A percentile compares a stretch with the other conserved stretches of the same genome.
Conservation (phyloP, 2,888 invertebrate genomes). For the Drosophila eohydei region DNA sequence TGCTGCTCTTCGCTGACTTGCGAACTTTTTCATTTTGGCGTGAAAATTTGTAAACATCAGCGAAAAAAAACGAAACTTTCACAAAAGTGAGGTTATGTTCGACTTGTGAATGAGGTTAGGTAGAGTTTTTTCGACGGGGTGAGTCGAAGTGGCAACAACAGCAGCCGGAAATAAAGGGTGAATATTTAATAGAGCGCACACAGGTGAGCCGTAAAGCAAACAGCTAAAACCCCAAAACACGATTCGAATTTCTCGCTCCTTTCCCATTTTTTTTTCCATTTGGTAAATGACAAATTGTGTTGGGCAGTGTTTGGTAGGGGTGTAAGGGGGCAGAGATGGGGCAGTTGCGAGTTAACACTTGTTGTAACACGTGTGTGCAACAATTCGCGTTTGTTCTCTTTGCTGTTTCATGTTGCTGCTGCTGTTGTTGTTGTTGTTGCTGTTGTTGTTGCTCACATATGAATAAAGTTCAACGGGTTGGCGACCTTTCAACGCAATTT, state of each 20-base stretch:
- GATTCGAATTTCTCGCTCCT: constrained; percentile 14
- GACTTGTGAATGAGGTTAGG: constrained; percentile 14
- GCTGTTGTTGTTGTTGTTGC: neutral
- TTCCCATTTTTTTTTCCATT: constrained; percentile 33
- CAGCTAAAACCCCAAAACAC: constrained; percentile 13
- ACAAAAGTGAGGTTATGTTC: constrained; percentile 28
- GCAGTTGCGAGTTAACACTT: constrained; percentile 65
- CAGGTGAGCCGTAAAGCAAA: constrained; percentile 44
- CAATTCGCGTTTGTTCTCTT: constrained; percentile 11
- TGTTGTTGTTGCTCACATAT: constrained; percentile 18
- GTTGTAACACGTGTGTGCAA: constrained; percentile 58
- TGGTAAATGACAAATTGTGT: constrained; percentile 73
- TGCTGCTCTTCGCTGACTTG: constrained; percentile 44
- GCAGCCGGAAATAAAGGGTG: constrained; percentile 61
- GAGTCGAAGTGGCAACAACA: neutral
- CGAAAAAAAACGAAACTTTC: constrained; percentile 63
- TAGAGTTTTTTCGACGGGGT: neutral
- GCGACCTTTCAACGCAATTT: constrained; percentile 74
- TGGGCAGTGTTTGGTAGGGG: constrained; percentile 21
- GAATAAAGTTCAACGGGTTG: constrained; percentile 44
- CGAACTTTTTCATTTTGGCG: constrained; percentile 73
- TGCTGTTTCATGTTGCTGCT: neutral
- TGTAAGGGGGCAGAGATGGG: constrained; percentile 10
- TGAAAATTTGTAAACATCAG: constrained; percentile 78
- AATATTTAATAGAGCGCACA: constrained; percentile 70